Evolutionary conservation across 2,113 vertebrate species (phyloP).

Genomic region (Orientallactaga bullata): DNA sequence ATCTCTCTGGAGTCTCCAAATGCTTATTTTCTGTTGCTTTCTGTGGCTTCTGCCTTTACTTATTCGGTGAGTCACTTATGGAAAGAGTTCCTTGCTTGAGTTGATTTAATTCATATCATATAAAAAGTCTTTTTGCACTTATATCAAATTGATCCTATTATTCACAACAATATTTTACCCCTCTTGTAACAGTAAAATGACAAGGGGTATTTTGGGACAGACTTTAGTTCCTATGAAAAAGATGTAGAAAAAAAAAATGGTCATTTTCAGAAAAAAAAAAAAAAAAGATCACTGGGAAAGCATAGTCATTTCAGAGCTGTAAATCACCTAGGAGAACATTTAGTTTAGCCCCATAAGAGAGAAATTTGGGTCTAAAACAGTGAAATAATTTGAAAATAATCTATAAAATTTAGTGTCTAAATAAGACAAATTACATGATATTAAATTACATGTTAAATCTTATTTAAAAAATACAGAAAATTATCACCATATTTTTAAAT

Average conservation of each 20-base stretch:
- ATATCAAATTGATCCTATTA: conserved; percentile 72
- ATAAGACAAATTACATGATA: conserved; percentile 30
- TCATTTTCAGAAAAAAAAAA: conserved; percentile 59
- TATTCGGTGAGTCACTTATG: conserved; percentile 56
- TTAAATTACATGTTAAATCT: conserved; percentile 16
- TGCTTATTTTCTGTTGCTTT: conserved; percentile 64
- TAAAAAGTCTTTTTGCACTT: conserved; percentile 75
- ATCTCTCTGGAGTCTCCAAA: conserved; percentile 62
- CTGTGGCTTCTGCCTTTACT: conserved; percentile 58
- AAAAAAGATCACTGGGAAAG: conserved; percentile 55
- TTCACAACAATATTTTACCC: conserved; percentile 70
- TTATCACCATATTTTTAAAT: conserved; percentile 15
- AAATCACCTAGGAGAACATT: conserved; percentile 54
- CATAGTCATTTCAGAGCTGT: conserved; percentile 28
- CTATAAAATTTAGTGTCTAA: conserved; percentile 3
- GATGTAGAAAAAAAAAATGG: conserved; percentile 35
- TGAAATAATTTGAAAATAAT: conserved; percentile 33
- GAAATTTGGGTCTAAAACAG: conserved; percentile 23
- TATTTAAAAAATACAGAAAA: conserved; percentile 37
- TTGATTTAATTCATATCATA: conserved; percentile 78
- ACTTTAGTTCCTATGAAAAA: conserved; percentile 58
- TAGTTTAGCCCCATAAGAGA: conserved; percentile 15
- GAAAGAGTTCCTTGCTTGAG: conserved; percentile 65
- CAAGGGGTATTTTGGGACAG: conserved; percentile 72
- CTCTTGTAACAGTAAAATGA: conserved; percentile 68